A percentile compares a stretch with the other conserved stretches of the same genome.
These are phyloP conservation scores for Cryptoblepharus egeriae DNA, from an alignment of 2,797 vertebrate genomes.

Conservation along the genomic window DNA sequence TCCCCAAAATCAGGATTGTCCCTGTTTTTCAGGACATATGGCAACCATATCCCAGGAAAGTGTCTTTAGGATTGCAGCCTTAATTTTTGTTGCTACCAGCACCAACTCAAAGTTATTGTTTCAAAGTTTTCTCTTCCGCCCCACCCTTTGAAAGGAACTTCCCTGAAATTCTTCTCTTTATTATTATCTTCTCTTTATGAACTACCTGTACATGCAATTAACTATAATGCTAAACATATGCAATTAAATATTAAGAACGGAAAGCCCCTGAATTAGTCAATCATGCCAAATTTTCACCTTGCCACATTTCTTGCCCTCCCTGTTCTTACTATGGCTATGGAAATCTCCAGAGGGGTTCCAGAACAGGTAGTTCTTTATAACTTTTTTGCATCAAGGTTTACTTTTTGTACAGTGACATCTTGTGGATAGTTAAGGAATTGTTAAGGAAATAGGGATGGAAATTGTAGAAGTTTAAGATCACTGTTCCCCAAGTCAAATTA, in stretches of 20 bases:
- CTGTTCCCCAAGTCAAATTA: fast-evolving
- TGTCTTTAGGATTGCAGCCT: no score
- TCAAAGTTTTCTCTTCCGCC: not conserved
- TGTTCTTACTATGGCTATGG: not conserved
- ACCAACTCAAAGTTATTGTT: not conserved
- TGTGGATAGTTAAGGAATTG: not conserved
- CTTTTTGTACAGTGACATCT: slow-evolving; percentile 36
- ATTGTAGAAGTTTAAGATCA: not conserved
- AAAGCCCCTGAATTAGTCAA: not conserved
- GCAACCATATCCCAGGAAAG: no score
- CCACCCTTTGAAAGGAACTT: not conserved
- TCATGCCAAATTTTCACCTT: slow-evolving; percentile 3
- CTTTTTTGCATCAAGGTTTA: slow-evolving; percentile 20
- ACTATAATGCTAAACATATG: not conserved
- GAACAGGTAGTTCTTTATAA: slow-evolving; percentile 13
- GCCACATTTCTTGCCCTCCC: not conserved
- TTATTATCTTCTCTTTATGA: not conserved
- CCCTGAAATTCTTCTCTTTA: not conserved
- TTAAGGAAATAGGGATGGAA: not conserved
- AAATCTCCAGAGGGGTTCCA: not conserved
- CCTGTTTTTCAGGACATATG: no score
- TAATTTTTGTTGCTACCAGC: slow-evolving; percentile 10
- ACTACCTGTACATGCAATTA: slow-evolving; percentile 13
- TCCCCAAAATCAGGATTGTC: no score
- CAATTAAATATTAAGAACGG: slow-evolving; percentile 13